phyloP scores from a whole-genome alignment of 2,113 vertebrate species.

The Tragelaphus imberbis region DNA sequence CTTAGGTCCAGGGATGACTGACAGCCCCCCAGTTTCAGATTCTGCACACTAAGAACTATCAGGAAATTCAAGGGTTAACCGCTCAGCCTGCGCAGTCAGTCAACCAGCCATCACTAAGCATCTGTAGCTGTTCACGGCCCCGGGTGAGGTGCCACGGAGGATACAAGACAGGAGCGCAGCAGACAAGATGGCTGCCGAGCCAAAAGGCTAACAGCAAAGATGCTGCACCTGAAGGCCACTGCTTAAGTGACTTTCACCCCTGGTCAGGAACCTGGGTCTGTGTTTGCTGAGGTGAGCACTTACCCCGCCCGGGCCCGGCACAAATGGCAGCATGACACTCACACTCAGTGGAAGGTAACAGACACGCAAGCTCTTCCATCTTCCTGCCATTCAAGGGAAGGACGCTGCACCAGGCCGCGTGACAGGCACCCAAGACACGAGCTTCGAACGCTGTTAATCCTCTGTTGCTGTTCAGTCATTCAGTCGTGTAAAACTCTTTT shows the following conservation, averaged over 20 bases:
- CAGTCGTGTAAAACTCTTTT: not conserved
- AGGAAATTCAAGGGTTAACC: not conserved
- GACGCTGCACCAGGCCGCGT: not conserved
- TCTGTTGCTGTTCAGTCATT: not conserved
- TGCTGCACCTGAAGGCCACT: not conserved
- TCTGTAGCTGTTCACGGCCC: not conserved
- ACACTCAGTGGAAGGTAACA: not conserved
- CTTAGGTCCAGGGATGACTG: not conserved
- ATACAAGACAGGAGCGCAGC: not conserved
- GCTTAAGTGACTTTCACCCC: accelerated
- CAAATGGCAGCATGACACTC: not conserved
- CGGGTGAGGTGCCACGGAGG: not conserved
- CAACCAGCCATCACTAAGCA: not conserved
- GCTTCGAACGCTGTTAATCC: not conserved
- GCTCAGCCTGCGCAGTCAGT: not conserved
- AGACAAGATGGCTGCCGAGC: not conserved
- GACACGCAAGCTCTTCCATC: not conserved
- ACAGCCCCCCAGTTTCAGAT: not conserved
- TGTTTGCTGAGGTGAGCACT: too few relatives aligned
- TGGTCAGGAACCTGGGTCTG: not conserved
- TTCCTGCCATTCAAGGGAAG: not conserved
- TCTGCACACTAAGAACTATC: not conserved
- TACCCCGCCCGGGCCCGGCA: not conserved
- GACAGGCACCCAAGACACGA: not conserved
- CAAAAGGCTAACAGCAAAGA: not conserved